Percentiles rank a stretch among this genome's conserved stretches.
phyloP scores from a whole-genome alignment of 2,888 invertebrate species.

The Emesis russula region DNA sequence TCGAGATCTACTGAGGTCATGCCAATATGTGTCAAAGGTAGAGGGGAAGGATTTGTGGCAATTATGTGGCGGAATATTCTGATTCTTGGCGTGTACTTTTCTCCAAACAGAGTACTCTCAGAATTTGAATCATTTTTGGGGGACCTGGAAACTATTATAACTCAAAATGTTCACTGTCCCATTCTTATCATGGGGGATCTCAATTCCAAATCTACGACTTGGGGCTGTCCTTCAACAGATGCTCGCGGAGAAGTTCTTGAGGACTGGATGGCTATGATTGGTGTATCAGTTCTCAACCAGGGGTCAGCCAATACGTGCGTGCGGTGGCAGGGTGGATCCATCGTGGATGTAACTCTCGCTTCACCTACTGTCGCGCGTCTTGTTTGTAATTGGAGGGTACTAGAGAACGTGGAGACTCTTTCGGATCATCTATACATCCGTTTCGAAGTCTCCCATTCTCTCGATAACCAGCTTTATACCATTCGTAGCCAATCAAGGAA shows the following conservation, averaged over 20 bases:
- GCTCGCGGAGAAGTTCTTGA: conserved; percentile 53
- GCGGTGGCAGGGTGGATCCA: conserved; percentile 69
- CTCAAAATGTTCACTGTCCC: background rate
- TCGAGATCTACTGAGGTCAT: background rate
- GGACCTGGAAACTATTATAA: background rate
- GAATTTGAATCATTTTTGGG: background rate
- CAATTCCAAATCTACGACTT: conserved; percentile 13
- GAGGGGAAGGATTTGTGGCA: background rate
- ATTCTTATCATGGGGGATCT: background rate
- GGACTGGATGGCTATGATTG: conserved; percentile 55
- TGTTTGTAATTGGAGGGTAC: background rate
- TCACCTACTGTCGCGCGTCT: background rate
- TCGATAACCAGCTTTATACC: background rate
- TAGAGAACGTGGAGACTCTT: conserved; percentile 1
- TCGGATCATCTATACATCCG: background rate
- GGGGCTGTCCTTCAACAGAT: conserved; percentile 62
- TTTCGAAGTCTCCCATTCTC: background rate
- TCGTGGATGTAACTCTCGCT: conserved; percentile 24
- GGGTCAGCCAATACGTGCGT: conserved; percentile 49
- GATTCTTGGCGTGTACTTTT: background rate
- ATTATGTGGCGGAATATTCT: background rate
- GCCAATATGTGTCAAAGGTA: background rate
- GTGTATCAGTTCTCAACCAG: conserved; percentile 58
- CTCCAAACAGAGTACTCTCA: background rate
- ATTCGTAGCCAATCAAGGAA: background rate